Base-by-base conservation (phyloP, 2,888 invertebrate species). In the Timema cristinae region DNA sequence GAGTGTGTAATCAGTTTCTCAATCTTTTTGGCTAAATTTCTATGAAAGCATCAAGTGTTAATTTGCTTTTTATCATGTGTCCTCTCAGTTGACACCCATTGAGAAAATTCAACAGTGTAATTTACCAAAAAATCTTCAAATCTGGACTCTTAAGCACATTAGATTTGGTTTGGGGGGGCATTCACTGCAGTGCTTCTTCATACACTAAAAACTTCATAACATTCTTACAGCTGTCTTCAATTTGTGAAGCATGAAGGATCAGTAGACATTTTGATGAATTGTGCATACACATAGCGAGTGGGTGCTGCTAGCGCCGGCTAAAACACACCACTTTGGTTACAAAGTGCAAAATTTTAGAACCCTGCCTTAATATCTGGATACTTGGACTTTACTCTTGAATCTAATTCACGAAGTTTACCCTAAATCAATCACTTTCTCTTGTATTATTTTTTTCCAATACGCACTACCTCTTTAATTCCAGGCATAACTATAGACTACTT, bases 271-370 rank as follows among this genome's bases (percentile, higher is more conserved):
- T 56, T 56, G 56, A 7, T 56, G 56, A 56, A 56, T 56, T 47
- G 10, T 47, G 61, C 61, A 61, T 47, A 61, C 16, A 2, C 61
- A 61, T 61, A 61, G 16, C 48, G 61, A 47, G 61, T 61, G 61
- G 32, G 61, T 61, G 32, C 61, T 16, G 48, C 61, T 61, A 61
- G 61, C 61, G 16, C 61, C 61, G 48, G 61, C 61, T 61, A 61
- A 13, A 61, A 61, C 48, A 61, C 16, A 61, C 61, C 61, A 61
- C 61, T 61, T 32, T 47, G 61, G 16, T 48, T 5, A 47, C 32
- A 61, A 47, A 48, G 32, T 13, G 48, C 61, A 61, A 48, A 61
- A 16, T 7, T 32, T 16, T 2, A 32, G 48, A 61, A 61, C 61
- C 61, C 9, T 59, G n/a, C 13, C 8, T 59, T 59, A 32, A 32